A percentile compares a stretch with the other conserved stretches of the same genome.
These are phyloP conservation scores for Myotis davidii DNA, from an alignment of 2,113 vertebrate species.

Conservation along the genomic window DNA sequence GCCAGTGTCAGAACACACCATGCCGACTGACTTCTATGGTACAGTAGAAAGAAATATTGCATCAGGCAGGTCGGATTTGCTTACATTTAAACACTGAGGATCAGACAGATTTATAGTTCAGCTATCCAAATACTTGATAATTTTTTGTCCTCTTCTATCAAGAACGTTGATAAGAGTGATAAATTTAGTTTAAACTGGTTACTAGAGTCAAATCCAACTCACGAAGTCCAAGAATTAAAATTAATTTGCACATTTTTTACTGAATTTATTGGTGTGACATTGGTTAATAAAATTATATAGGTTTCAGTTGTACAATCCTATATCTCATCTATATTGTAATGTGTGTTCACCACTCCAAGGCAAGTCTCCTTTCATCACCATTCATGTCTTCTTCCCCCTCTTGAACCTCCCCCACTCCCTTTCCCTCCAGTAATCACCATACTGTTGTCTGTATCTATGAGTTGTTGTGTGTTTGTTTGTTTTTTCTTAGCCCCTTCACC, in stretches of 20 bases:
- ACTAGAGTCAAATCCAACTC: neutral
- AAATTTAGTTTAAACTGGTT: neutral
- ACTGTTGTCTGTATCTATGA: neutral
- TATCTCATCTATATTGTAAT: neutral
- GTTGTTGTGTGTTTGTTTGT: neutral
- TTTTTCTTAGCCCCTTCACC: neutral
- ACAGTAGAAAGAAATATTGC: neutral
- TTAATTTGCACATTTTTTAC: neutral
- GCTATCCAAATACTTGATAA: neutral
- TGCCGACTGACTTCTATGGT: neutral
- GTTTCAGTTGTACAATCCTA: neutral
- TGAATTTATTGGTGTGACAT: neutral
- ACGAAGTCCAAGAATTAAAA: neutral
- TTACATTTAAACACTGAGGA: neutral
- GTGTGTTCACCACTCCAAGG: neutral
- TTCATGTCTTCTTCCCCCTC: neutral
- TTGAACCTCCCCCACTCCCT: neutral
- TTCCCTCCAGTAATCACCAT: neutral
- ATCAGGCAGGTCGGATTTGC: neutral
- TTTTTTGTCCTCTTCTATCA: neutral
- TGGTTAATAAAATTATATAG: neutral
- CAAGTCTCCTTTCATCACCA: neutral
- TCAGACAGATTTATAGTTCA: neutral
- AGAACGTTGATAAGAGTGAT: neutral
- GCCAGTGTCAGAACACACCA: neutral